Conservation (phyloP, 1,140 invertebrate species). For the Drosophila mojavensis region DNA sequence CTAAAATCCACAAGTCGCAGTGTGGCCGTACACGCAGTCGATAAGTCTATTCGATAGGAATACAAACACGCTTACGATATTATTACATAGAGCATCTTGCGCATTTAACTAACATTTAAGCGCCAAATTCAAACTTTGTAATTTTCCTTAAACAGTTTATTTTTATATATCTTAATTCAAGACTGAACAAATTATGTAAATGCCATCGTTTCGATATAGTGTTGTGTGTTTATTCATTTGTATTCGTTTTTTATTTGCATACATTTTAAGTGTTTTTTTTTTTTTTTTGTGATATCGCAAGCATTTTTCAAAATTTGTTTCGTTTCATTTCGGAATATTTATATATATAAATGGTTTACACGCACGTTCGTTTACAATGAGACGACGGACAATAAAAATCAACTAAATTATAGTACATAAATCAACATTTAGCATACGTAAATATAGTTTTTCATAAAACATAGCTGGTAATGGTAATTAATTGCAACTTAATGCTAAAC, state of each 20-base stretch:
- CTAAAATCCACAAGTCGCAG: conserved; percentile 6
- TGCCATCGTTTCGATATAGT: conserved; percentile 14
- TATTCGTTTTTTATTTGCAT: conserved; percentile 28
- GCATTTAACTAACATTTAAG: not conserved
- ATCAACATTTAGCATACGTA: conserved; percentile 52
- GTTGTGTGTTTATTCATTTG: conserved; percentile 43
- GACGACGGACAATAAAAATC: conserved; percentile 35
- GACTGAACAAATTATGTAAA: not conserved
- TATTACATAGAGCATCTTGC: not conserved
- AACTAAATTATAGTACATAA: conserved; percentile 55
- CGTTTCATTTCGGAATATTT: conserved; percentile 27
- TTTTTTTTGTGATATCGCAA: conserved; percentile 42
- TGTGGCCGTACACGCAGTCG: conserved; percentile 4
- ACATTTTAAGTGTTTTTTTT: conserved; percentile 25
- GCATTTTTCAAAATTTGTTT: conserved; percentile 22
- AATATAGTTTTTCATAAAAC: conserved; percentile 38
- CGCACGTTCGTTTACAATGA: conserved; percentile 29
- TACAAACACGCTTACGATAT: not conserved
- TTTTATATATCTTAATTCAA: no score
- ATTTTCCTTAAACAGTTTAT: no score
- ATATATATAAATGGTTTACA: conserved; percentile 29
- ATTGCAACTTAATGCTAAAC: conserved; percentile 53
- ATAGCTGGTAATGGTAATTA: conserved; percentile 49
- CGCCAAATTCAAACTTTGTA: not conserved
- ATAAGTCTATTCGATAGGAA: not conserved